Evolutionary conservation across 2,888 invertebrate genomes (phyloP), one percentile per base, ranked within the genome.

Genomic region (Ochropleura plecta): DNA sequence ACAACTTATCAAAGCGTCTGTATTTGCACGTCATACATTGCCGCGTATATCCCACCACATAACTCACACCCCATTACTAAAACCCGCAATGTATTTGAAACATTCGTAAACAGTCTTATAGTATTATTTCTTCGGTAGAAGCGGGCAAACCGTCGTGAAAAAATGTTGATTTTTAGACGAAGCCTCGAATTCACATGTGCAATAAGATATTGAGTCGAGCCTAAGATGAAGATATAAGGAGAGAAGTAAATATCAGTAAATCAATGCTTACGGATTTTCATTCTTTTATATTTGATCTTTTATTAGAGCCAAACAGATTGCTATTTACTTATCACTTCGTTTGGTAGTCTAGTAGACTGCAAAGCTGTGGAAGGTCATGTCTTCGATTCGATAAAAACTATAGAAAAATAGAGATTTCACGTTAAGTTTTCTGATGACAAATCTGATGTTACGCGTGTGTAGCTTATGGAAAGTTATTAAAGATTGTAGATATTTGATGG

Each of bases 91-190:
- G 92, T 65, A 91, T 60, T 3, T 0, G 0, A 10, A 55, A 48
- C 5, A 59, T 5, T 49, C 44, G 70, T 42, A 79, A 83, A 74
- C 16, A 20, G 49, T 84, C 89, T 88, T 79, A 87, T 93, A 93
- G 93, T 92, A 91, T 89, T 89, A 78, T 73, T 78, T 88, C 86
- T 89, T 82, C 83, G 77, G 88, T 91, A 91, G 82, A 66, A 80
- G 90, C 84, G 82, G 84, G 88, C 86, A 90, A 91, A 90, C 90
- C 90, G 88, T 90, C 89, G 92, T 88, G 91, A 93, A 92, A 95
- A 95, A 95, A 93, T 91, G 93, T 93, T 94, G 93, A 93, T 94
- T 95, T 94, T 94, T 87, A 89, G 88, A 89, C 89, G 89, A 91
- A 93, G 91, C 91, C 92, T 89, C 90, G 85, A 88, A 85, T 89